phyloP scores from a whole-genome alignment of 2,888 invertebrate species.

The Microplitis deprimator region DNA sequence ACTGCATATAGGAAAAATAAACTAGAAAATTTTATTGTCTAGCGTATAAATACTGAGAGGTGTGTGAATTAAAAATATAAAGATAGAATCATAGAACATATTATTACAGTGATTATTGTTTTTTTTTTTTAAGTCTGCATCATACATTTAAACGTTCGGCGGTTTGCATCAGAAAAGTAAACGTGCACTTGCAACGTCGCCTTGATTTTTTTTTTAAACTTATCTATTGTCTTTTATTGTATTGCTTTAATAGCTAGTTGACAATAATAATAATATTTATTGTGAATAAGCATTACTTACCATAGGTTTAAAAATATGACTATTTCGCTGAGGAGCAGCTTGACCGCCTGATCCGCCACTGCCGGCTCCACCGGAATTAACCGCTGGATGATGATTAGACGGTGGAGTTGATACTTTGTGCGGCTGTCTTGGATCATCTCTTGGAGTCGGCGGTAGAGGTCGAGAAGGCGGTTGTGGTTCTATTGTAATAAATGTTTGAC shows the following conservation, averaged over 20 bases:
- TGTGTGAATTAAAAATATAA: slow-evolving; percentile 18
- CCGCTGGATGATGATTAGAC: slow-evolving; percentile 68
- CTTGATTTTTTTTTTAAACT: background rate
- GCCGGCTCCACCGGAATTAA: slow-evolving; percentile 69
- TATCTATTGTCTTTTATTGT: background rate
- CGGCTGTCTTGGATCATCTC: slow-evolving; percentile 73
- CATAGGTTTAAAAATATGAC: slow-evolving; percentile 91
- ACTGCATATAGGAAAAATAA: slow-evolving; percentile 65
- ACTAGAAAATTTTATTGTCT: slow-evolving; percentile 48
- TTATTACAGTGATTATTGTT: background rate
- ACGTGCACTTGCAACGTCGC: slow-evolving; percentile 9
- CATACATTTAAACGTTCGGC: slow-evolving; percentile 1
- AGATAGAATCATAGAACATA: background rate
- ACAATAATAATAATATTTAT: background rate
- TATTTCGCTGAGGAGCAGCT: slow-evolving; percentile 84
- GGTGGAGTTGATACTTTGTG: slow-evolving; percentile 70
- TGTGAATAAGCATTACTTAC: slow-evolving; percentile 71
- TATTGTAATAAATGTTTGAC: slow-evolving; percentile 62
- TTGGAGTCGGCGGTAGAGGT: slow-evolving; percentile 88
- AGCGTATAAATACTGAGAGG: slow-evolving; percentile 48
- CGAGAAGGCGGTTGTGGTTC: slow-evolving; percentile 88
- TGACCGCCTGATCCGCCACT: slow-evolving; percentile 58
- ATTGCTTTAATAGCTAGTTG: slow-evolving; percentile 2
- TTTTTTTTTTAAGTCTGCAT: background rate
- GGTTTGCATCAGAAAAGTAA: background rate